Conservation (phyloP, 2,888 invertebrate genomes). For the Sesia apiformis region DNA sequence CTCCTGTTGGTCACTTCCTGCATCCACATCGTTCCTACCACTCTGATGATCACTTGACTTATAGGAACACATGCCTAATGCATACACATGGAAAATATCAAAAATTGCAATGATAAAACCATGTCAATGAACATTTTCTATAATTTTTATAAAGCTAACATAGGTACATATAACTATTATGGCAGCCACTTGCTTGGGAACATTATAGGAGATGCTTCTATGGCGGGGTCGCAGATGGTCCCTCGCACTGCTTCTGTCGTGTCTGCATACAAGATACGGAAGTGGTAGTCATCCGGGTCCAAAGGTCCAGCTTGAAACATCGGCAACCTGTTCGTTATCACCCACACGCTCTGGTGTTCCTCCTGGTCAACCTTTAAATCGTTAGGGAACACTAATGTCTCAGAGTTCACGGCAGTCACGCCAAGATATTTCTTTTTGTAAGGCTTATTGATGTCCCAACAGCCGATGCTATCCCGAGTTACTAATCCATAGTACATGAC, state of each 20-base stretch:
- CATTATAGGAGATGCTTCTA: constrained; percentile 11
- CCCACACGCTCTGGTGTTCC: constrained; percentile 80
- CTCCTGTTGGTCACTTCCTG: no score
- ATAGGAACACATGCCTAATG: no score
- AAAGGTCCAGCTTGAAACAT: constrained; percentile 80
- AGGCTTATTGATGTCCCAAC: constrained; percentile 85
- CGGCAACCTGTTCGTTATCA: constrained; percentile 83
- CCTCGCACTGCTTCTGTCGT: constrained; percentile 77
- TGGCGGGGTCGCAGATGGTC: constrained; percentile 80
- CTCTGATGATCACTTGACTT: no score
- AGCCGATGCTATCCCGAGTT: constrained; percentile 82
- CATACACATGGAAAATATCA: no score
- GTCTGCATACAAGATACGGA: constrained; percentile 80
- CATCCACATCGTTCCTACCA: no score
- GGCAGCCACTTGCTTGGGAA: constrained; percentile 22
- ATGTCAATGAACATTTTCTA: no score
- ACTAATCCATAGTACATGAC: constrained; percentile 88
- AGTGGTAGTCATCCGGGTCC: constrained; percentile 79
- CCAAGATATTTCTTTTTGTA: constrained; percentile 78
- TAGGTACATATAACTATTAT: constrained; percentile 12
- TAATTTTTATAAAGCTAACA: background rate
- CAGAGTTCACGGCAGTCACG: constrained; percentile 75
- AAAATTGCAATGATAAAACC: no score
- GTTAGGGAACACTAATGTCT: constrained; percentile 84
- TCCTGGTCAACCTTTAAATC: constrained; percentile 86